Base-by-base conservation (phyloP, 2,888 invertebrate species). In the Agrochola lychnidis region DNA sequence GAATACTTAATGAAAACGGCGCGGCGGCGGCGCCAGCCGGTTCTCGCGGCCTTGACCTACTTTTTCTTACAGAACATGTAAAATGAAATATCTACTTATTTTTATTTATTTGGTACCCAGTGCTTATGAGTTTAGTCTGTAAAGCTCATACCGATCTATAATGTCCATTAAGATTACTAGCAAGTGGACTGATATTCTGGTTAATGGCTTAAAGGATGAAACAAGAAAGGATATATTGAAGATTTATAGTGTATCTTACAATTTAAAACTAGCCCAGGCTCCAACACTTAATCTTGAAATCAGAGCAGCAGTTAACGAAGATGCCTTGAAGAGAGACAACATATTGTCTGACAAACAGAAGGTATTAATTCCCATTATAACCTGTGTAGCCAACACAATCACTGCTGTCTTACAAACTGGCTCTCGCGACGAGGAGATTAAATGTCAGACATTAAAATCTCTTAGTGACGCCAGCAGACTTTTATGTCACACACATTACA, bases 401-500 rank as follows among this genome's bases (percentile, higher is more conserved):
- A 59, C 66, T 14, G 16, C 45, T 48, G 57, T 73, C 6, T 73
- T 67, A 25, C 22, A 64, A 40, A 57, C 40, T 40, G 7, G 19
- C 48, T 68, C 68, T 48, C 7, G 16, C 4, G 48, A 61, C 10
- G 68, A 67, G 5, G 40, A 40, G 4, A 51, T 61, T 59, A 67
- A 51, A 40, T 61, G 40, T 61, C 68, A 42, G 51, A 51, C 25
- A 61, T 42, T 73, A 67, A 73, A 73, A 45, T 51, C n/a, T 9
- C 67, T 73, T 61, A 73, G 67, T 25, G 73, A 73, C 61, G 73
- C 61, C 25, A 67, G 72, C 45, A 73, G 66, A 66, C 72, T 40
- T 40, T 64, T 66, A 36, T 73, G 64, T 16, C 57, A 66, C 22
- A n/a, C 73, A n/a, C 66, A 51, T 30, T 30, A 30, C 30, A 30